A percentile compares a stretch with the other conserved stretches of the same genome.
Conservation (phyloP, 2,113 vertebrate genomes). For the Istiophorus platypterus region DNA sequence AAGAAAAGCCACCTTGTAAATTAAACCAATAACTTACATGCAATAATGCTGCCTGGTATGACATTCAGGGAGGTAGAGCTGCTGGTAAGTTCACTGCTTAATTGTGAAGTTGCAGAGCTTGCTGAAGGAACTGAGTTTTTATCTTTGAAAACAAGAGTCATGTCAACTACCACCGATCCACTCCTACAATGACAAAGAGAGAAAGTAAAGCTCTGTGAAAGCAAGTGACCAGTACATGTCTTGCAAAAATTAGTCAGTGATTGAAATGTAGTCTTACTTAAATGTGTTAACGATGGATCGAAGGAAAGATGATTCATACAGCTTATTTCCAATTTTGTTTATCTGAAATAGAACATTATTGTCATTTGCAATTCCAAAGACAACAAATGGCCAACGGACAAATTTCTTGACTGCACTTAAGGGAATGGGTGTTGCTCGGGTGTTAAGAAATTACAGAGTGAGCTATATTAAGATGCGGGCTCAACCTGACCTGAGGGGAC, state of each 20-base stretch:
- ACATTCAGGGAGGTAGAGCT: constrained; percentile 4
- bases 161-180: constrained; percentile 56
- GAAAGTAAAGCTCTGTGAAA: not conserved
- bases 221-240: not conserved
- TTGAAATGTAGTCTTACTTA: constrained; percentile 44
- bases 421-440: no score
- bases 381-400: not conserved
- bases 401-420: no score
- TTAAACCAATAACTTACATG: constrained; percentile 51
- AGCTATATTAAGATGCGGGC: not conserved
- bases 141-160: constrained; percentile 51
- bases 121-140: constrained; percentile 26
- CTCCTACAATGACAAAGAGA: constrained; percentile 33
- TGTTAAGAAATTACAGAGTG: no score
- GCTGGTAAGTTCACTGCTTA: not conserved
- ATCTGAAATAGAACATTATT: constrained; percentile 55
- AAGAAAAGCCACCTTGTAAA: not conserved
- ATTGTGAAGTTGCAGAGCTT: not conserved
- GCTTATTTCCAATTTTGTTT: not conserved
- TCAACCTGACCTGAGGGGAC: not conserved
- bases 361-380: not conserved
- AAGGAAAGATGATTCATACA: constrained; percentile 9
- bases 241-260: not conserved
- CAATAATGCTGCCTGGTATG: constrained; percentile 30
- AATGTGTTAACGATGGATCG: constrained; percentile 56